Evolutionary conservation across 2,797 vertebrate genomes (phyloP).

Genomic region (Onychomys arenicola): DNA sequence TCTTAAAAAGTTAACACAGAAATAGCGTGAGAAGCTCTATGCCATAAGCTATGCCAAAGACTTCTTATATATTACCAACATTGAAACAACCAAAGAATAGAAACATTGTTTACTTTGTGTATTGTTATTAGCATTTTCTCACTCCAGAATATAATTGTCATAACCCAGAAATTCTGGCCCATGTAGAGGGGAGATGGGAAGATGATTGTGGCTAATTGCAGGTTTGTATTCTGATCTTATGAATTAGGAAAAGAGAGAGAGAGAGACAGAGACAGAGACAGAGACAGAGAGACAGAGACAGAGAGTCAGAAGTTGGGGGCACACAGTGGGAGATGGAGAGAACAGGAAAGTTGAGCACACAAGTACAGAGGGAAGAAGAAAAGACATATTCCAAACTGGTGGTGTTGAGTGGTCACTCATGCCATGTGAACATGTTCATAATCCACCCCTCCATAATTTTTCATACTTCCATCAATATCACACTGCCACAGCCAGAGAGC

Average conservation of each 20-base stretch:
- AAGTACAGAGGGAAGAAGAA: neutral
- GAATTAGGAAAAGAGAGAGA: neutral
- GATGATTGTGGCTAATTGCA: neutral
- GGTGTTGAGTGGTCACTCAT: neutral
- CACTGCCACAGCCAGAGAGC: neutral
- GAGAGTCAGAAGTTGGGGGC: neutral
- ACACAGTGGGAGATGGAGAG: neutral
- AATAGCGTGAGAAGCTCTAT: neutral
- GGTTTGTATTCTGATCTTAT: neutral
- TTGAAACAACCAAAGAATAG: neutral
- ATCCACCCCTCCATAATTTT: neutral
- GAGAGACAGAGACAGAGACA: no score
- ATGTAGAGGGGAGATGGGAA: no score
- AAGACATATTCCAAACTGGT: neutral
- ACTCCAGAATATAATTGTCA: neutral
- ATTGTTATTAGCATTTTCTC: neutral
- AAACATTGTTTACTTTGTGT: neutral
- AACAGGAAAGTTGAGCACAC: neutral
- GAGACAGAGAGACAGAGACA: no score
- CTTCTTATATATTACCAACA: neutral
- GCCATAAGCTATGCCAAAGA: neutral
- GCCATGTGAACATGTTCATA: no score
- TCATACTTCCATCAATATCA: neutral
- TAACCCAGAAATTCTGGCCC: neutral
- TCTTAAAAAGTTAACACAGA: neutral